Evolutionary conservation across 2,113 vertebrate genomes (phyloP), one percentile per base, ranked within the genome.

Genomic region (Gobius niger): DNA sequence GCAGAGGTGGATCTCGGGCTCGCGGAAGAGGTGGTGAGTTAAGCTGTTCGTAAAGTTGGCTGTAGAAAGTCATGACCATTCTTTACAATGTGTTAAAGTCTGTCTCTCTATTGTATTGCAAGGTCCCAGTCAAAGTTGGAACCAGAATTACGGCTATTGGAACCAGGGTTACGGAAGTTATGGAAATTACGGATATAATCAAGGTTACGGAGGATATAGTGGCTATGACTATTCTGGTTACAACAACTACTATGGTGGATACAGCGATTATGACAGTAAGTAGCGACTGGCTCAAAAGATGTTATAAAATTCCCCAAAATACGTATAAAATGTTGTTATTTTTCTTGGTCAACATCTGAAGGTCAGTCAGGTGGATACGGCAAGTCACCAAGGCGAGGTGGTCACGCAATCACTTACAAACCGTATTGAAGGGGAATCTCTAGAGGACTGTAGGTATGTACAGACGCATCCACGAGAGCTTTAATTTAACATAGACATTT

Each of bases 401-500:
- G 94, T 87, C 97, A 99, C 95, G 94, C 95, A 95, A 99, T 97
- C 95, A 98, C 93, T 92, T 98, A 98, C 96, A 98, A 98, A 95
- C 97, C 98, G 70, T 99, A 99, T 94, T 99, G 96, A 97, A 91
- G 92, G 93, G 93, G 92, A 92, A 79, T 91, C 87, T 90, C 91
- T 92, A 92, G 83, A 82, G 81, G 88, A 90, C 85, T 89, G 90
- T 93, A 98, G 96, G 96, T 99, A 98, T 64, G 95, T 94, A 75
- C n/a, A 40, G 34, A 54, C 78, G 68, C 47, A 44, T 47, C 59
- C 74, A 75, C 41, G 50, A 66, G 80, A 67, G 44, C 66, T 61
- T 68, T 78, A 59, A 76, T 79, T 85, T 76, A 87, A 80, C 77
- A 15, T 73, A 78, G 91, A 87, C 87, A 82, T 92, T 93, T 94